Conservation (phyloP, 2,797 vertebrate species). For the Sebastes steindachneri region DNA sequence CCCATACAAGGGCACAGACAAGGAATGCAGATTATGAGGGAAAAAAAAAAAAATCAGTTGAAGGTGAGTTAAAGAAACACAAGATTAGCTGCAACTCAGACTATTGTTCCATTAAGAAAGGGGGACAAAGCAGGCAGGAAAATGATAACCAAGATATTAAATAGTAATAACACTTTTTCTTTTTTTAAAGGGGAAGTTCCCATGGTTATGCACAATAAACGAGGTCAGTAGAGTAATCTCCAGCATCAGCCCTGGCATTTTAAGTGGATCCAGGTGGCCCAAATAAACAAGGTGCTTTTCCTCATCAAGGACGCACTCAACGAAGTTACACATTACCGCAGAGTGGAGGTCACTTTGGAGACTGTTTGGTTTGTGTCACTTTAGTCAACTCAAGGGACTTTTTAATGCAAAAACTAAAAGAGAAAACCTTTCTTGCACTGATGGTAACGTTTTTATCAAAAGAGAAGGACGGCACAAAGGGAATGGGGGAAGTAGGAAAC, state of each 20-base stretch:
- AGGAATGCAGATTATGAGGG: not conserved
- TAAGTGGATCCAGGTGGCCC: slow-evolving; percentile 51
- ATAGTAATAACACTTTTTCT: not conserved
- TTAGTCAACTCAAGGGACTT: not conserved
- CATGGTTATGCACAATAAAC: not conserved
- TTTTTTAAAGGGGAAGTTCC: fast-evolving
- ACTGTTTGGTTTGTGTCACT: not conserved
- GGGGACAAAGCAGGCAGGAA: not conserved
- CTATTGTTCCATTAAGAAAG: not conserved
- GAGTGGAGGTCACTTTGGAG: not conserved
- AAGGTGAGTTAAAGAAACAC: not conserved
- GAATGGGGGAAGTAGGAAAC: not conserved
- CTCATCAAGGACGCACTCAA: not conserved
- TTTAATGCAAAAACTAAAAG: too few species aligned
- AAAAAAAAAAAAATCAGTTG: not conserved
- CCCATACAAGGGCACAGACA: slow-evolving; percentile 31
- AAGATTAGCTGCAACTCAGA: not conserved
- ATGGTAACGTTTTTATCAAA: not conserved
- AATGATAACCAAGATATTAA: not conserved
- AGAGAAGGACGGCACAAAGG: not conserved
- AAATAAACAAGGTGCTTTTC: slow-evolving; percentile 42
- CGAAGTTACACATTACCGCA: not conserved
- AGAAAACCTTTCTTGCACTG: not conserved
- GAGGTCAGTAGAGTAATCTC: not conserved
- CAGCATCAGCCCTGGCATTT: slow-evolving; percentile 45